These are phyloP conservation scores for Sphecodes monilicornis DNA, from an alignment of 2,888 invertebrate genomes.

Conservation along the genomic window DNA sequence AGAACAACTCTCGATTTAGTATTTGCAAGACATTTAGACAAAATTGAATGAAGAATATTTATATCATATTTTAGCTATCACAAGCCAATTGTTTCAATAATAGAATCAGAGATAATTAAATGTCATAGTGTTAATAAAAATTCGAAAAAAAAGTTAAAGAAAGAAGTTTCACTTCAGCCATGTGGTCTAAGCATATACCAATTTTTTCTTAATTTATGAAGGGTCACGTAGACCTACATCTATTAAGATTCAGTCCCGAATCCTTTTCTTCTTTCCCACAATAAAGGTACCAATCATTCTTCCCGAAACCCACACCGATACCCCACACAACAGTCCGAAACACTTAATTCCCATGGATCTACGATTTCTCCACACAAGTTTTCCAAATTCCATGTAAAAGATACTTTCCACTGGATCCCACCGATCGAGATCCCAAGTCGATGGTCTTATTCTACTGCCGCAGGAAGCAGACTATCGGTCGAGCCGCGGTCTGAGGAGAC, in stretches of 20 bases:
- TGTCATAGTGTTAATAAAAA: too few species aligned
- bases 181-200: too few species aligned
- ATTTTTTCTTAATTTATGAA: slow-evolving; percentile 33
- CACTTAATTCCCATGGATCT: not conserved
- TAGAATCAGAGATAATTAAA: too few species aligned
- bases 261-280: slow-evolving; percentile 5
- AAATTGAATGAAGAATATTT: too few species aligned
- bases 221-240: not conserved
- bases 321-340: not conserved
- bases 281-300: not conserved
- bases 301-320: not conserved
- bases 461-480: slow-evolving; percentile 14
- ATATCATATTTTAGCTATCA: too few species aligned
- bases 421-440: not conserved
- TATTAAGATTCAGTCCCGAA: not conserved
- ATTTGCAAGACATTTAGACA: too few species aligned
- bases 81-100: too few species aligned
- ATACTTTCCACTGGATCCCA: not conserved
- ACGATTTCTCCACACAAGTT: too few species aligned
- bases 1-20: too few species aligned
- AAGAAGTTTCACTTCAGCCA: too few species aligned
- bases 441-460: not conserved
- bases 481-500: slow-evolving; percentile 13
- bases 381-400: not conserved
- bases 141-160: too few species aligned